These are phyloP conservation scores for Lycocerus yunnanus DNA, from an alignment of 2,888 invertebrate genomes.

Conservation along the genomic window DNA sequence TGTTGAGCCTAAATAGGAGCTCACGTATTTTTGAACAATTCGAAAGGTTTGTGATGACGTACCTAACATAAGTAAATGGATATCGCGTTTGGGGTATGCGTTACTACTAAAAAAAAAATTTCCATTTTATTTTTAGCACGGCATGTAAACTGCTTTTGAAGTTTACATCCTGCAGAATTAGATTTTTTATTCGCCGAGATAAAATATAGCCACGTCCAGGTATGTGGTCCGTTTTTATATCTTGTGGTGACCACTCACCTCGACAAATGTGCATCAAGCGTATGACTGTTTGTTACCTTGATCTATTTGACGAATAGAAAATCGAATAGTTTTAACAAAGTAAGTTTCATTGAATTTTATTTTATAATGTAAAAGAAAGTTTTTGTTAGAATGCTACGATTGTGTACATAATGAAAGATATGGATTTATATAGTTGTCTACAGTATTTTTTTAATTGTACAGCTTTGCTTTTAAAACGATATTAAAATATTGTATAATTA, in stretches of 20 bases:
- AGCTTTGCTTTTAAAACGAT: constrained; percentile 55
- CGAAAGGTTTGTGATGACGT: background rate
- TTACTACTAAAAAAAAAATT: background rate
- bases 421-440: constrained; percentile 50
- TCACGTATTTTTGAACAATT: background rate
- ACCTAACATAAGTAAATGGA: background rate
- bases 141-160: background rate
- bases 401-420: constrained; percentile 43
- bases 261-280: background rate
- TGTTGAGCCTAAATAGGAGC: background rate
- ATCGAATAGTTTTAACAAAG: background rate
- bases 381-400: constrained; percentile 39
- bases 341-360: background rate
- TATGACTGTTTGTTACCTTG: background rate
- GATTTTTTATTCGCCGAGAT: background rate
- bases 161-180: background rate
- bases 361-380: background rate
- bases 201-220: background rate
- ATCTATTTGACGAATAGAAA: background rate
- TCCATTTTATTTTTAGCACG: background rate
- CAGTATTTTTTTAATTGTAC: constrained; percentile 57
- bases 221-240: background rate
- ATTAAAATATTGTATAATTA: constrained; percentile 24
- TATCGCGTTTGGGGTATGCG: background rate
- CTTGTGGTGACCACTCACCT: background rate